Evolutionary conservation across 1,140 invertebrate genomes (phyloP).

Genomic region (Leptestheria dahalacensis): DNA sequence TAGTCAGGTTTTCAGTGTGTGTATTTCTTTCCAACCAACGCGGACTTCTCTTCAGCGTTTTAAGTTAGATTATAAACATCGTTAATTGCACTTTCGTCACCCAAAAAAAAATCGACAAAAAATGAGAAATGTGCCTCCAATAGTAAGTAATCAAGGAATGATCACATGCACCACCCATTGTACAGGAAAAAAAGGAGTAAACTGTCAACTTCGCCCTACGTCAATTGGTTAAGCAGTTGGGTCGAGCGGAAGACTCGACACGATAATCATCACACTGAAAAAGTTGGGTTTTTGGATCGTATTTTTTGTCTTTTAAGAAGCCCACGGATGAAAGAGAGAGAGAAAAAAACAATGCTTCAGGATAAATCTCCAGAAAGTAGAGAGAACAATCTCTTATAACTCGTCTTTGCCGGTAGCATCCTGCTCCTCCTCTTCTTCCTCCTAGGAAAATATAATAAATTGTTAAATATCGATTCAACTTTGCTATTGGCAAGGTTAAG

Average conservation of each 20-base stretch:
- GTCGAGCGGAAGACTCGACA: neutral
- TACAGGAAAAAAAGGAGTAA: neutral
- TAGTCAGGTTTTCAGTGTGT: neutral
- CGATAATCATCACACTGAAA: neutral
- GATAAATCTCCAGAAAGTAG: neutral
- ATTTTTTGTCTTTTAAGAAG: neutral
- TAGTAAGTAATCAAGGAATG: neutral
- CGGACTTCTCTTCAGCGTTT: neutral
- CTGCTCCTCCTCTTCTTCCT: constrained; percentile 45
- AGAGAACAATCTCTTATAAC: constrained; percentile 32
- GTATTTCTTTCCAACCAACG: neutral
- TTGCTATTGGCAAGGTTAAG: no score
- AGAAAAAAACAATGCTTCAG: neutral
- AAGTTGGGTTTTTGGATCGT: no score
- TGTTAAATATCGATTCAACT: neutral
- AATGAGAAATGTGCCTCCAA: neutral
- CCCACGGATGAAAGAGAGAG: neutral
- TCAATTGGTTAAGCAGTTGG: neutral
- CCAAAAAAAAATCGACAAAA: neutral
- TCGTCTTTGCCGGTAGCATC: constrained; percentile 48
- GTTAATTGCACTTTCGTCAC: neutral
- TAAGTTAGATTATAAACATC: neutral
- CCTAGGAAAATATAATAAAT: constrained; percentile 26
- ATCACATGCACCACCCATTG: neutral
- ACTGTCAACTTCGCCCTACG: neutral